These are phyloP conservation scores for Triplophysa rosa DNA, from an alignment of 2,113 vertebrate species.

Conservation along the genomic window DNA sequence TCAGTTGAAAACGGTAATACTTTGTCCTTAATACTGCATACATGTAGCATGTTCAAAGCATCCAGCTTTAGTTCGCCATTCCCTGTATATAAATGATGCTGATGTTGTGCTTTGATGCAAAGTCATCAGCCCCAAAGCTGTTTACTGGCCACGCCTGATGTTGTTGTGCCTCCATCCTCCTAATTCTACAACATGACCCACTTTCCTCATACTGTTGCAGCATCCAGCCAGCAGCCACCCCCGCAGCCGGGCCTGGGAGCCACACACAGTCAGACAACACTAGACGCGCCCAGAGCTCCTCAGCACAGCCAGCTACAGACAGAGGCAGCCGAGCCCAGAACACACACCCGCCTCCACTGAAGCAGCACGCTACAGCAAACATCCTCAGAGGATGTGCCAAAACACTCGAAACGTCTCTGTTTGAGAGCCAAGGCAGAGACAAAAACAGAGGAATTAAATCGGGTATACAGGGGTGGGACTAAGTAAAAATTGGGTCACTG, in stretches of 20 bases:
- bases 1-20: too few relatives aligned
- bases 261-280: constrained; percentile 29
- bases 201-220: constrained; percentile 56
- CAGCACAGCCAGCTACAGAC: constrained; percentile 25
- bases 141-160: constrained; percentile 65
- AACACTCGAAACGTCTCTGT: constrained; percentile 10
- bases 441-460: not conserved
- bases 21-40: too few relatives aligned
- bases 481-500: constrained; percentile 25
- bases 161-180: constrained; percentile 65
- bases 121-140: constrained; percentile 55
- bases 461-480: not conserved
- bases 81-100: not conserved
- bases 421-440: not conserved
- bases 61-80: too few relatives aligned
- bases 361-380: constrained; percentile 34
- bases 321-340: constrained; percentile 33
- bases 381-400: not conserved
- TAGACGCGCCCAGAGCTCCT: constrained; percentile 45
- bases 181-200: constrained; percentile 72
- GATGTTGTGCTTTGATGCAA: constrained; percentile 2
- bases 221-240: constrained; percentile 49
- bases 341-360: constrained; percentile 6
- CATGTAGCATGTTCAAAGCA: too few relatives aligned
- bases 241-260: constrained; percentile 20